Evolutionary conservation across 2,113 vertebrate species (phyloP).

Genomic region (Pterocles gutturalis): DNA sequence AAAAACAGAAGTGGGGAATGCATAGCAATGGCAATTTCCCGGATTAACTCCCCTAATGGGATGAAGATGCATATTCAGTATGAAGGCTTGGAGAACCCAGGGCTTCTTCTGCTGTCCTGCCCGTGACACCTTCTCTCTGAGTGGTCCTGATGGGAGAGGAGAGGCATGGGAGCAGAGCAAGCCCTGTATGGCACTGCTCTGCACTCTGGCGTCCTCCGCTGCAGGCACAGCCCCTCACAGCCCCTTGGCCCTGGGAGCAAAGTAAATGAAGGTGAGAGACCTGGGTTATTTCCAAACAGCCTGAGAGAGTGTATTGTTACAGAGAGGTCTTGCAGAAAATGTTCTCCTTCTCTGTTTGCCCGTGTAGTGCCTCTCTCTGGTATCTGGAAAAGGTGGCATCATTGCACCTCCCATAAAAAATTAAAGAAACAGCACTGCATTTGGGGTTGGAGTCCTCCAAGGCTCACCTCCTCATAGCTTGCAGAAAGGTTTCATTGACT

Average conservation of each 20-base stretch:
- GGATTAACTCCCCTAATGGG: background rate
- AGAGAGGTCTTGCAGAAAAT: background rate
- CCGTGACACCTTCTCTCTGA: fast-evolving
- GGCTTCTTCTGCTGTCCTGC: background rate
- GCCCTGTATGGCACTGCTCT: background rate
- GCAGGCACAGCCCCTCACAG: background rate
- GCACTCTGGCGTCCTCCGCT: fast-evolving
- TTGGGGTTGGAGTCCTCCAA: background rate
- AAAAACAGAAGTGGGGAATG: background rate
- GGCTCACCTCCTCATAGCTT: background rate
- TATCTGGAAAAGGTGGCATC: background rate
- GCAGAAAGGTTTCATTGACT: background rate
- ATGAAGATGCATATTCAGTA: background rate
- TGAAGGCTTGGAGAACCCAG: background rate
- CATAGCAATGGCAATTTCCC: background rate
- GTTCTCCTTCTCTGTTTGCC: background rate
- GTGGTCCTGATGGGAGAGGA: background rate
- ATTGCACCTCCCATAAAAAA: background rate
- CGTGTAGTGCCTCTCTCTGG: background rate
- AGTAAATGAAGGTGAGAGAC: background rate
- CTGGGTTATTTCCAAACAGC: background rate
- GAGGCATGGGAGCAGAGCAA: background rate
- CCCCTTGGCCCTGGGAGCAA: background rate
- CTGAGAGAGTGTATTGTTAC: background rate
- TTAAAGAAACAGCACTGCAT: background rate